Base-by-base conservation (phyloP, 2,888 invertebrate species). In the Salpingus planirostris region DNA sequence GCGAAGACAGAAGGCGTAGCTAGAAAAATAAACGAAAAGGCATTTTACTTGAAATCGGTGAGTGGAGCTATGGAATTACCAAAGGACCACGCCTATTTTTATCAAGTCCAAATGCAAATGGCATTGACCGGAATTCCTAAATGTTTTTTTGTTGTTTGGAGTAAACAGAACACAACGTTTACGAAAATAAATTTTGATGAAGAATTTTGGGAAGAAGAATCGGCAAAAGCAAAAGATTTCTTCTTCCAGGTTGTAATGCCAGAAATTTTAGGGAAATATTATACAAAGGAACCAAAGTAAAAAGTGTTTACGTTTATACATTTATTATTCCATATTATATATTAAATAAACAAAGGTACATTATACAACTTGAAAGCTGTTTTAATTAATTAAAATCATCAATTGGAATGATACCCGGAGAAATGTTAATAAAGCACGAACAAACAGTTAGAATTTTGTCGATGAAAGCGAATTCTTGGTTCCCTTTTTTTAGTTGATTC, bases 1-100 rank as follows among this genome's bases (percentile, higher is more conserved):
- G 29, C 31, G 4, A 38, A 29, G 29, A 22, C 34, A 22, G 3
- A 24, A 7, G 24, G 21, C 7, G 12, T 40, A 11, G 6, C 8
- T 6, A 8, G 8, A 18, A 18, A 18, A 18, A 18, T 18, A 7
- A 8, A 8, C 6, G 18, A 18, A 18, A 18, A 18, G 18, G 8
- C 6, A 8, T 18, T 18, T 18, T 18, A 7, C 18, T 8, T 18
- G 8, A 18, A 18, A 18, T 7, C 6, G 18, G 8, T 18, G 6
- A 18, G 8, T 18, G 8, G 8, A 7, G 18, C 6, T 7, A 8
- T 18, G 18, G 18, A 7, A 7, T 7, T 18, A 7, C 6, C 6
- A 7, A 18, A 18, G 8, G 18, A 18, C 8, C 18, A 18, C 8
- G 18, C n/a, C n/a, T n/a, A n/a, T n/a, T n/a, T n/a, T n/a, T n/a